Evolutionary conservation across 2,888 invertebrate species (phyloP).

Genomic region (Zeuzera pyrina): DNA sequence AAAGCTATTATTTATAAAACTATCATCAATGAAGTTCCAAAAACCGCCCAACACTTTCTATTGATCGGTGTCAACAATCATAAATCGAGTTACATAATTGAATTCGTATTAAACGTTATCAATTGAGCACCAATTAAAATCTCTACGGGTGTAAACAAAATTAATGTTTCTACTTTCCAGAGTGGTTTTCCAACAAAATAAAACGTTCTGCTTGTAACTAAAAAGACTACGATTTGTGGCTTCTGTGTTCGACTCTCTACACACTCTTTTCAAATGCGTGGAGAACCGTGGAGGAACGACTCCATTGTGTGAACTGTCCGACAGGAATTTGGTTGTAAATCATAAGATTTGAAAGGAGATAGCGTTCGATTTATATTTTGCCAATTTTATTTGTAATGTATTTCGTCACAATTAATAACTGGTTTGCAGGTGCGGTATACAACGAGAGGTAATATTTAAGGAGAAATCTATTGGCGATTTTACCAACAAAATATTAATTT

Average conservation of each 20-base stretch:
- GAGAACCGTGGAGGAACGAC: too few species aligned
- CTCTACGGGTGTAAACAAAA: slow-evolving; percentile 40
- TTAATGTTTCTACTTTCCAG: slow-evolving; percentile 38
- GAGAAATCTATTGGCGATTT: too few species aligned
- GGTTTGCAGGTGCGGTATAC: too few species aligned
- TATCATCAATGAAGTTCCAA: too few species aligned
- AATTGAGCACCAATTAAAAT: slow-evolving; percentile 43
- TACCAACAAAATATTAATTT: too few species aligned
- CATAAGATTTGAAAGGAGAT: slow-evolving; percentile 45
- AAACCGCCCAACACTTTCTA: slow-evolving; percentile 32
- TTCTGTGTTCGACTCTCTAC: too few species aligned
- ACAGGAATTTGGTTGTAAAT: slow-evolving; percentile 34
- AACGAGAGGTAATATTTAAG: too few species aligned
- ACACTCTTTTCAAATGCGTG: too few species aligned
- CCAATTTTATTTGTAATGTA: slow-evolving; percentile 39
- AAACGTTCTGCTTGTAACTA: too few species aligned
- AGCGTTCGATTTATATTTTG: slow-evolving; percentile 32
- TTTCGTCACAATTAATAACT: too few species aligned
- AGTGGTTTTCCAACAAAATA: slow-evolving; percentile 1
- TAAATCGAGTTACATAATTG: slow-evolving; percentile 40
- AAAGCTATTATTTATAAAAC: too few species aligned
- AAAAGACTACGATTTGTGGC: too few species aligned
- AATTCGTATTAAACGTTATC: slow-evolving; percentile 44
- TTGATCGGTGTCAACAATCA: slow-evolving; percentile 24
- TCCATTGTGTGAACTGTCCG: slow-evolving; percentile 12